Evolutionary conservation across 1,140 invertebrate genomes (phyloP).

Genomic region (Gerris buenoi): DNA sequence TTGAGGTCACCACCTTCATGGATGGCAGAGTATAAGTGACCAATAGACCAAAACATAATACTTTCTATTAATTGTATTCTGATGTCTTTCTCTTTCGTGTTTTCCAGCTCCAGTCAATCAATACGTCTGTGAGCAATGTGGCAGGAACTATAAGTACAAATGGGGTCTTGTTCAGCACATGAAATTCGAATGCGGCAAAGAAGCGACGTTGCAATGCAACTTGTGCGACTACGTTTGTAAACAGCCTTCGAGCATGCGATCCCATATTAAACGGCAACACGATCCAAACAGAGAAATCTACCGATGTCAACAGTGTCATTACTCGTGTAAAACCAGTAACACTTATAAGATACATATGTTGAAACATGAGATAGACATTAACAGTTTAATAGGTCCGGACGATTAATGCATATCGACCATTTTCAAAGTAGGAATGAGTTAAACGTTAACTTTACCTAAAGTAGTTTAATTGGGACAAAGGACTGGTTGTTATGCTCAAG

Average conservation of each 20-base stretch:
- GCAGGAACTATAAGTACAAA: constrained; percentile 15
- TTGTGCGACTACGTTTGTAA: background rate
- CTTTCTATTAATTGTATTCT: too few relatives aligned
- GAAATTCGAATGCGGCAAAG: constrained; percentile 10
- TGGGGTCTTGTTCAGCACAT: constrained; percentile 15
- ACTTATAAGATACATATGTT: background rate
- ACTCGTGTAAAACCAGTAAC: background rate
- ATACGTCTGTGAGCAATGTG: constrained; percentile 10
- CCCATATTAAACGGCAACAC: background rate
- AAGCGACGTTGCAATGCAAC: background rate
- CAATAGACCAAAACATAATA: too few relatives aligned
- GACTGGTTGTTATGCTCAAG: too few relatives aligned
- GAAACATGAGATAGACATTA: background rate
- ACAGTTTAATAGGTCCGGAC: background rate
- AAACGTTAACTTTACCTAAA: too few relatives aligned
- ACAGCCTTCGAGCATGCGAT: background rate
- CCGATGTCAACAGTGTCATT: background rate
- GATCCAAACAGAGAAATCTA: background rate
- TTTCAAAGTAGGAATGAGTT: too few relatives aligned
- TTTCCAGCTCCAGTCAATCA: too few relatives aligned
- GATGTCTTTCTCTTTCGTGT: too few relatives aligned
- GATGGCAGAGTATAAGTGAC: too few relatives aligned
- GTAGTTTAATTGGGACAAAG: too few relatives aligned
- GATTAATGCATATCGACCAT: too few relatives aligned
- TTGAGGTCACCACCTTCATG: too few relatives aligned